Conservation (phyloP, 2,888 invertebrate species). For the Nomada lathburiana region DNA sequence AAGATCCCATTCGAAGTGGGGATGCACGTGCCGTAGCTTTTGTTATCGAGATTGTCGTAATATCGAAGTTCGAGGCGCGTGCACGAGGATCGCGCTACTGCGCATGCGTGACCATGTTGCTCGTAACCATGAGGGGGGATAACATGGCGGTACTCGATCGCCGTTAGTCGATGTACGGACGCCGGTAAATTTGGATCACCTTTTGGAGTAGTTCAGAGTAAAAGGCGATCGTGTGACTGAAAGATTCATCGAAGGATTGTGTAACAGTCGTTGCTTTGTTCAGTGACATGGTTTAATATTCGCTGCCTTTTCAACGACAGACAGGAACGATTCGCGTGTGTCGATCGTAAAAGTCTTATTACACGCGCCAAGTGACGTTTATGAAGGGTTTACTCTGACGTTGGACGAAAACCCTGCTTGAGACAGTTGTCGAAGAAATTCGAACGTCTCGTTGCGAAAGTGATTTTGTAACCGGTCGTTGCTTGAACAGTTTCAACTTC, state of each 20-base stretch:
- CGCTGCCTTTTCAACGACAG: no score
- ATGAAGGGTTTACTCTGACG: conserved; percentile 4
- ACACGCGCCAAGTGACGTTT: conserved; percentile 43
- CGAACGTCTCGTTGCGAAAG: conserved; percentile 4
- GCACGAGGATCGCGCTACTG: conserved; percentile 40
- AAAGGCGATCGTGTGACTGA: conserved; percentile 6
- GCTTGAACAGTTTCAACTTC: background rate
- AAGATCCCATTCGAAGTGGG: conserved; percentile 58
- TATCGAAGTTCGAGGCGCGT: conserved; percentile 49
- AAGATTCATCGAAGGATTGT: background rate
- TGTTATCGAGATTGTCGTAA: conserved; percentile 73
- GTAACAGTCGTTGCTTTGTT: background rate
- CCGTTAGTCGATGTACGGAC: conserved; percentile 64
- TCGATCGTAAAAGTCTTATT: background rate
- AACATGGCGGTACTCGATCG: conserved; percentile 53
- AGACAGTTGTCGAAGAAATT: conserved; percentile 1
- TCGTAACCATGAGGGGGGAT: conserved; percentile 45
- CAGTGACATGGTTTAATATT: conserved; percentile 10
- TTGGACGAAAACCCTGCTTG: conserved; percentile 8
- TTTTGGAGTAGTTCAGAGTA: background rate
- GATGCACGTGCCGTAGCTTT: conserved; percentile 73
- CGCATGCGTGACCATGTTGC: conserved; percentile 63
- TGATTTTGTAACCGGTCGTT: conserved; percentile 22
- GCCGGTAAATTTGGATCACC: conserved; percentile 45
- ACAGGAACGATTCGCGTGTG: background rate